Conservation (phyloP, 1,140 invertebrate species). For the Heliothis subflexa region DNA sequence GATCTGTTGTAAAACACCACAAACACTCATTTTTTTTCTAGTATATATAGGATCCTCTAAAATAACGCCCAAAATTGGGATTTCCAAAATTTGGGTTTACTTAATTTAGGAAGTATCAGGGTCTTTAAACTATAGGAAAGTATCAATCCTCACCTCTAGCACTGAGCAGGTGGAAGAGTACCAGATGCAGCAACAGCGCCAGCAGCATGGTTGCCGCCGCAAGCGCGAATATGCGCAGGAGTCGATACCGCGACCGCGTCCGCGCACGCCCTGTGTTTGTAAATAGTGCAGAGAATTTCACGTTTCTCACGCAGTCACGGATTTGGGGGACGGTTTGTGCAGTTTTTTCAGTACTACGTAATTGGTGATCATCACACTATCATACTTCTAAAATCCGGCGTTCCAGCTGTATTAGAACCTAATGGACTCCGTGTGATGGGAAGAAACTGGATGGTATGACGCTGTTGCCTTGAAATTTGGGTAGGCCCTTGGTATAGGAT, state of each 20-base stretch:
- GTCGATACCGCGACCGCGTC: slow-evolving; percentile 3
- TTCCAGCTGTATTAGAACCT: too few relatives aligned
- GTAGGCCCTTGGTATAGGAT: too few relatives aligned
- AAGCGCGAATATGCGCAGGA: slow-evolving; percentile 30
- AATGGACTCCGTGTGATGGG: too few relatives aligned
- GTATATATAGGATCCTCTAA: background rate
- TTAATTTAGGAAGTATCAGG: background rate
- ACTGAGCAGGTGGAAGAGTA: slow-evolving; percentile 37
- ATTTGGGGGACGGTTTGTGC: slow-evolving; percentile 9
- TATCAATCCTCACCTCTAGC: slow-evolving; percentile 57
- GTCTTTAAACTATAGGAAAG: too few relatives aligned
- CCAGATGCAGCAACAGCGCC: slow-evolving; percentile 59
- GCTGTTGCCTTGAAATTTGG: too few relatives aligned
- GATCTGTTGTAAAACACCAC: too few relatives aligned
- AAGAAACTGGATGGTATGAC: too few relatives aligned
- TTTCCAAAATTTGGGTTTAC: background rate
- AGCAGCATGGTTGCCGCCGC: slow-evolving; percentile 63
- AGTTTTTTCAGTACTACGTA: too few relatives aligned
- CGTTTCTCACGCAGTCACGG: slow-evolving; percentile 29
- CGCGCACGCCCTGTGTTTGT: slow-evolving; percentile 57
- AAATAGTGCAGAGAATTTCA: slow-evolving; percentile 57
- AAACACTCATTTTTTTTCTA: too few relatives aligned
- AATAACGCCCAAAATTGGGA: background rate
- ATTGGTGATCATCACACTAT: too few relatives aligned
- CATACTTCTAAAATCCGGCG: too few relatives aligned